Evolutionary conservation across 2,113 vertebrate genomes (phyloP).

Genomic region (Syrrhaptes paradoxus): DNA sequence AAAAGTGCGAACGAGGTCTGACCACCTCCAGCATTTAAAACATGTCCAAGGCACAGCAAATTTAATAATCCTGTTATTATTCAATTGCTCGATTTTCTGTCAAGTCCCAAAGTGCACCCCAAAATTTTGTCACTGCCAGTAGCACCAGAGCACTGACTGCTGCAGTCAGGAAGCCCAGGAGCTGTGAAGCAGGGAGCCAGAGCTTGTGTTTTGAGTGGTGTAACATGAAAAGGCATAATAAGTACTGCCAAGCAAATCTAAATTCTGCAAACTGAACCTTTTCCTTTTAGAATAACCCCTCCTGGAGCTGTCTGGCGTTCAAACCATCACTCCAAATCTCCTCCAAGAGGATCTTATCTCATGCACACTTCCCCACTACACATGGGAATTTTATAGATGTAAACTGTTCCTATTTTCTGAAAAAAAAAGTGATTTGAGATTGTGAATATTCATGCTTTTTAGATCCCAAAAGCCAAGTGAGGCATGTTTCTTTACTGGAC

Average conservation of each 20-base stretch:
- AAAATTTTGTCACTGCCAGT: not conserved
- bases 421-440: not conserved
- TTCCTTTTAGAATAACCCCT: not conserved
- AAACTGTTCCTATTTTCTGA: not conserved
- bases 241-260: not conserved
- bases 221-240: not conserved
- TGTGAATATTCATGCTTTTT: not conserved
- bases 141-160: not conserved
- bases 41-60: accelerated
- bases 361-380: not conserved
- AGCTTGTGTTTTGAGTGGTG: not conserved
- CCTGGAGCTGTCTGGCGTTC: not conserved
- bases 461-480: not conserved
- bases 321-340: not conserved
- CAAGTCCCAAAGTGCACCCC: not conserved
- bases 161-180: not conserved
- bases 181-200: not conserved
- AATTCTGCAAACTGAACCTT: not conserved
- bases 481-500: not conserved
- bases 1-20: not conserved
- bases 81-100: not conserved
- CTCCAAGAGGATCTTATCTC: not conserved
- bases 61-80: not conserved
- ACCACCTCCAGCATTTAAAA: not conserved
- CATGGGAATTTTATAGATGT: no score